Conservation (phyloP, 2,113 vertebrate species). For the Syrmaticus mikado region DNA sequence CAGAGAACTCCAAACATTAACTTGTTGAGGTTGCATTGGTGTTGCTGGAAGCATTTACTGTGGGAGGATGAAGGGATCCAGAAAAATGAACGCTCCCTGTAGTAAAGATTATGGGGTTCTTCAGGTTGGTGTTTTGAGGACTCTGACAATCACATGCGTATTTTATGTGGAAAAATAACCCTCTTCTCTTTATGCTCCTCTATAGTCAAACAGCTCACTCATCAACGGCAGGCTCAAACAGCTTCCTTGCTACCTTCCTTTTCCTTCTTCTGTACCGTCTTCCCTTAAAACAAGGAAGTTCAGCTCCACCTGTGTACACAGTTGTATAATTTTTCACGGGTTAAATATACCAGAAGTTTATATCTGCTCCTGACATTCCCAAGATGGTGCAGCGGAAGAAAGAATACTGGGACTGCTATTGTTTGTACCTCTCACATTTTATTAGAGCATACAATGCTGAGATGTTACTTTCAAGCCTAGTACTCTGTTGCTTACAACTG, state of each 20-base stretch:
- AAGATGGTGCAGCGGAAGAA: not conserved
- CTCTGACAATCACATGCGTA: not conserved
- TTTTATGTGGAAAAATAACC: not conserved
- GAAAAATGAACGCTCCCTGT: fast-evolving
- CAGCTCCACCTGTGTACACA: not conserved
- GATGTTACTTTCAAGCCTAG: not conserved
- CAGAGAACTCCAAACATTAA: not conserved
- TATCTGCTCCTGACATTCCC: not conserved
- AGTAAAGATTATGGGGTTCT: not conserved
- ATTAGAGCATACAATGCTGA: not conserved
- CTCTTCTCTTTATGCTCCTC: not conserved
- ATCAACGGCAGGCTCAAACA: not conserved
- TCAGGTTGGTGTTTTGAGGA: not conserved
- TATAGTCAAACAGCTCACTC: not conserved
- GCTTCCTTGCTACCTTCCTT: not conserved
- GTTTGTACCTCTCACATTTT: not conserved
- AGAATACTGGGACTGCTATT: not conserved
- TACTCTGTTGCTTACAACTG: not conserved
- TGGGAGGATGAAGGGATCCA: not conserved
- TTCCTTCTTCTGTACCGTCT: not conserved
- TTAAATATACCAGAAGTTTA: not conserved
- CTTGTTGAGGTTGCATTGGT: fast-evolving
- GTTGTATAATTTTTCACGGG: not conserved
- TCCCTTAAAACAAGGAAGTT: not conserved
- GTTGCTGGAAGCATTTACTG: not conserved